phyloP scores from a whole-genome alignment of 2,797 vertebrate genomes.

The Otolemur crassicaudatus region DNA sequence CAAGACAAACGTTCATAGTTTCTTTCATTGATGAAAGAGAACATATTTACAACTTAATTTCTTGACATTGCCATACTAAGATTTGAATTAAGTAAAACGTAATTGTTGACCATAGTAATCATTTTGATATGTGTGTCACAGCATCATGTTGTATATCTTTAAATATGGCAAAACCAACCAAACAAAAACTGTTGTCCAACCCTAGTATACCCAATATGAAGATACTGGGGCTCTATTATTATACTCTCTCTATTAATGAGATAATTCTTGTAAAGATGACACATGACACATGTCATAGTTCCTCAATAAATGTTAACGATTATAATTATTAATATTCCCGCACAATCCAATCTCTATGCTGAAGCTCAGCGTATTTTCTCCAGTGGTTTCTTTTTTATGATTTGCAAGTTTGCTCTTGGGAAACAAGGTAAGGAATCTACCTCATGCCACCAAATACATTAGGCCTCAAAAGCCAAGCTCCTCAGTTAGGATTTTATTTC shows the following conservation, averaged over 20 bases:
- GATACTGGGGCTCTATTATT: not conserved
- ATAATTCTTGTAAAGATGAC: not conserved
- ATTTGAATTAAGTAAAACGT: conserved; percentile 21
- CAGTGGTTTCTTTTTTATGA: not conserved
- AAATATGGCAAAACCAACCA: not conserved
- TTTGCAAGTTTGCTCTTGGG: conserved; percentile 1
- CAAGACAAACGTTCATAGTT: not conserved
- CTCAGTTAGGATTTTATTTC: conserved; percentile 33
- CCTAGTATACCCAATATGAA: not conserved
- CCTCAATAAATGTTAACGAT: not conserved
- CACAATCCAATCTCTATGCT: not conserved
- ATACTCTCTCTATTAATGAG: conserved; percentile 16
- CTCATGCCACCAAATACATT: conserved; percentile 11
- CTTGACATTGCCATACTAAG: not conserved
- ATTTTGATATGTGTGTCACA: not conserved
- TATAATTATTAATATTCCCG: not conserved
- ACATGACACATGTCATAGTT: not conserved
- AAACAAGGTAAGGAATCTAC: conserved; percentile 18
- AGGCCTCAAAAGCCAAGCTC: conserved; percentile 49
- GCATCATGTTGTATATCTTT: not conserved
- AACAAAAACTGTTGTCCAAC: not conserved
- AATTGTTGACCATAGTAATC: not conserved
- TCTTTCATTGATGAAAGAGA: conserved; percentile 1
- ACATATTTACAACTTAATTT: not conserved
- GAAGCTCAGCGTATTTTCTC: not conserved